Evolutionary conservation across 2,113 vertebrate genomes (phyloP).

Genomic region (Neoarius graeffei): DNA sequence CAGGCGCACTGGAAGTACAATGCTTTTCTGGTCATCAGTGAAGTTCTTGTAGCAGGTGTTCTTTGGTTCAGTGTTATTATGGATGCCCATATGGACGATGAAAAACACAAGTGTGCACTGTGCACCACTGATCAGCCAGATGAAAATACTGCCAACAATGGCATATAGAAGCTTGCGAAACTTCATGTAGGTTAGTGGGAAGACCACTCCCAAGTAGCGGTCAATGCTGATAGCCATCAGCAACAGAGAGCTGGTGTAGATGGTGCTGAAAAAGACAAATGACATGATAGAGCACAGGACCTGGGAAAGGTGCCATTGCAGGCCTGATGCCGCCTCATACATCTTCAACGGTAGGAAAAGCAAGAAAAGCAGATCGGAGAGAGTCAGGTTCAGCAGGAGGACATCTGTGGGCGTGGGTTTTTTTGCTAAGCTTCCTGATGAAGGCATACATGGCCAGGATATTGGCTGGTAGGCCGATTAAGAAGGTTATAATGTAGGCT

Average conservation of each 20-base stretch:
- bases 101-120: slow-evolving; percentile 75
- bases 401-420: slow-evolving; percentile 64
- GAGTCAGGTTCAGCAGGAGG: slow-evolving; percentile 73
- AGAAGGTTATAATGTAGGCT: slow-evolving; percentile 70
- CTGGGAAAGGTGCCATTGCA: slow-evolving; percentile 62
- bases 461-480: slow-evolving; percentile 72
- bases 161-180: slow-evolving; percentile 48
- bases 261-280: slow-evolving; percentile 74
- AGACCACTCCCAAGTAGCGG: slow-evolving; percentile 72
- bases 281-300: slow-evolving; percentile 66
- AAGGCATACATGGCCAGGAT: slow-evolving; percentile 70
- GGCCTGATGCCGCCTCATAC: slow-evolving; percentile 51
- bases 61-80: not conserved
- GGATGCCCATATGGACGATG: slow-evolving; percentile 48
- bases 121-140: slow-evolving; percentile 69
- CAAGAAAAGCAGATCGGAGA: slow-evolving; percentile 72
- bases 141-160: slow-evolving; percentile 38
- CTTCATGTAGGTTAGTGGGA: slow-evolving; percentile 68
- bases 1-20: slow-evolving; percentile 72
- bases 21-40: slow-evolving; percentile 55
- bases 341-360: slow-evolving; percentile 77
- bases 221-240: slow-evolving; percentile 74
- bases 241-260: slow-evolving; percentile 76
- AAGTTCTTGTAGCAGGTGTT: slow-evolving; percentile 74
- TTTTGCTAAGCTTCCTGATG: slow-evolving; percentile 58